Percentiles rank a stretch among this genome's conserved stretches.
Evolutionary conservation across 2,888 invertebrate species (phyloP).

Genomic region (Sepiola atlantica): DNA sequence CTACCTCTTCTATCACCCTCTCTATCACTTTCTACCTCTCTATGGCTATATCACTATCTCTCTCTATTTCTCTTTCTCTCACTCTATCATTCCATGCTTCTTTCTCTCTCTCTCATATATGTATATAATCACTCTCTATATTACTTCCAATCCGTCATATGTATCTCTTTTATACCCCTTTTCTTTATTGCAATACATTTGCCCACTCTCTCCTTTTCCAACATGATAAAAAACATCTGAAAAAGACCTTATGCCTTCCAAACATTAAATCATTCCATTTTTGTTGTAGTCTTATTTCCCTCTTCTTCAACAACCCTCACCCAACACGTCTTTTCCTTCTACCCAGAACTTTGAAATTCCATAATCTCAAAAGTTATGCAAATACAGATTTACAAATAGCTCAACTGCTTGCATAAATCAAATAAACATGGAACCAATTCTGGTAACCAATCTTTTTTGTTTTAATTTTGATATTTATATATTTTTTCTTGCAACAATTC

Average conservation of each 20-base stretch:
- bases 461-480: not conserved
- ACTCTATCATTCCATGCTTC: no score
- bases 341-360: constrained; percentile 5
- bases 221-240: not conserved
- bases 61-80: no score
- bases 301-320: not conserved
- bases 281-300: not conserved
- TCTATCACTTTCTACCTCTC: no score
- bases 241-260: not conserved
- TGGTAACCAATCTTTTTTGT: constrained; percentile 15
- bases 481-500: not conserved
- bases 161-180: no score
- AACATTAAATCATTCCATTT: not conserved
- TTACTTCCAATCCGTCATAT: no score
- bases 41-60: no score
- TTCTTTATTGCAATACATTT: no score
- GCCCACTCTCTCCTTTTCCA: no score
- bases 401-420: constrained; percentile 32
- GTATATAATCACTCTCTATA: no score
- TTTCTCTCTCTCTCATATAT: no score
- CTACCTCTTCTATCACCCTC: no score
- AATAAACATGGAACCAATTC: constrained; percentile 22
- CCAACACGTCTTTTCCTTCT: not conserved
- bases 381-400: constrained; percentile 10
- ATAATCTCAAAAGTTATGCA: constrained; percentile 21